Evolutionary conservation across 2,888 invertebrate genomes (phyloP).

Genomic region (Heteromyza rotundicornis): DNA sequence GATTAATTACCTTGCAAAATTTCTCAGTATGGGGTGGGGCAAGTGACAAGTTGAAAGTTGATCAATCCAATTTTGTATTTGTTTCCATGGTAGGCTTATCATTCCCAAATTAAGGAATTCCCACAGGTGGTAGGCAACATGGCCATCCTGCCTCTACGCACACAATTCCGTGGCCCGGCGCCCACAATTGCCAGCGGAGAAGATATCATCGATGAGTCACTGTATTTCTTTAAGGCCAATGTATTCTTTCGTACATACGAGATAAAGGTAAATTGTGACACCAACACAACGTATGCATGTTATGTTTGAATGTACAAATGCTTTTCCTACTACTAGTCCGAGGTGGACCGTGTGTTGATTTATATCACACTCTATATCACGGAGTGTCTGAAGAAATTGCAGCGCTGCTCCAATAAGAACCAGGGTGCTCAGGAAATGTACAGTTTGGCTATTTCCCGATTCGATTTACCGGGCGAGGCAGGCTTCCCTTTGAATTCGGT

Average conservation of each 20-base stretch:
- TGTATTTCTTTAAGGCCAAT: conserved; percentile 98
- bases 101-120: conserved; percentile 83
- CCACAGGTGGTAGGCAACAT: conserved; percentile 85
- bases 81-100: conserved; percentile 80
- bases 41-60: no score
- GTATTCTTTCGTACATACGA: conserved; percentile 99
- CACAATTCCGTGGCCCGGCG: conserved; percentile 92
- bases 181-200: conserved; percentile 74
- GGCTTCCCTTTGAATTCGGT: conserved; percentile 96
- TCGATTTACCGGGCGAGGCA: conserved; percentile 95
- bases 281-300: not conserved
- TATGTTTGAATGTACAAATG: not conserved
- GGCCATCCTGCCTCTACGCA: conserved; percentile 89
- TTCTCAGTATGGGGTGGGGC: no score
- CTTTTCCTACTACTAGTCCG: conserved; percentile 72
- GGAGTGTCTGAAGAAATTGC: conserved; percentile 94
- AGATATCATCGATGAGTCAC: conserved; percentile 97
- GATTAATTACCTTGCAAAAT: no score
- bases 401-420: conserved; percentile 86
- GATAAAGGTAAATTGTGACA: conserved; percentile 76
- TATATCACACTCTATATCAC: conserved; percentile 97
- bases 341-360: conserved; percentile 94
- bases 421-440: conserved; percentile 97
- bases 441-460: conserved; percentile 89
- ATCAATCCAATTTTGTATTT: no score